Evolutionary conservation across 2,797 vertebrate genomes (phyloP), one percentile per base, ranked within the genome.

Genomic region (Diplodus sargus): DNA sequence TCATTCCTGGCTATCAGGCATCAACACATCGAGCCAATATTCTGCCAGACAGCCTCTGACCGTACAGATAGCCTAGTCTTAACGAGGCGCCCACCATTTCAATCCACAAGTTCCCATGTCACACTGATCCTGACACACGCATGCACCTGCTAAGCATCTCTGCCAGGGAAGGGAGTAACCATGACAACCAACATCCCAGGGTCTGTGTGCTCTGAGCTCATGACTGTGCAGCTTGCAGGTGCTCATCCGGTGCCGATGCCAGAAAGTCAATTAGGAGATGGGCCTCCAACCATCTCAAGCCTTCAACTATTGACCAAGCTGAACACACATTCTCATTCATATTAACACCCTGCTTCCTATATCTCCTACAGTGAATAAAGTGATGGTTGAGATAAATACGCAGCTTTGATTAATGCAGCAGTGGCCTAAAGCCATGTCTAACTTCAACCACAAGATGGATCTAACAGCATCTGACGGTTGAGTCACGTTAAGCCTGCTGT

Each of bases 141-240:
- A 86, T 92, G 93, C 92, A 94, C 94, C 94, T 94, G 93, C 91
- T 91, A 89, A 75, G 90, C 90, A 93, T 91, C 93, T 88, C 91
- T 94, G 92, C 92, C 91, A 94, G 92, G 84, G 90, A 90, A 90
- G 84, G 74, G 86, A 76, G 92, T 94, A 90, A 91, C 93, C 91
- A 94, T 94, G 94, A 86, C 91, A 93, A 95, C 93, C 92, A 84
- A 91, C 90, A 93, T 93, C 91, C 91, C 88, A 90, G 89, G 85
- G 90, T 82, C 92, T 92, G 90, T 93, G 91, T 82, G 85, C 87
- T 93, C 87, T 74, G 85, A 85, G 88, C 91, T 92, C 88, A 91
- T 91, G 92, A 94, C 90, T 93, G 91, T 90, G 93, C 93, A 91
- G 92, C 93, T 94, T 90, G 93, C 92, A 94, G 94, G 94, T 94